A percentile compares a stretch with the other conserved stretches of the same genome.
These are phyloP conservation scores for Nemotelus pantherinus DNA, from an alignment of 2,888 invertebrate species.

Conservation along the genomic window DNA sequence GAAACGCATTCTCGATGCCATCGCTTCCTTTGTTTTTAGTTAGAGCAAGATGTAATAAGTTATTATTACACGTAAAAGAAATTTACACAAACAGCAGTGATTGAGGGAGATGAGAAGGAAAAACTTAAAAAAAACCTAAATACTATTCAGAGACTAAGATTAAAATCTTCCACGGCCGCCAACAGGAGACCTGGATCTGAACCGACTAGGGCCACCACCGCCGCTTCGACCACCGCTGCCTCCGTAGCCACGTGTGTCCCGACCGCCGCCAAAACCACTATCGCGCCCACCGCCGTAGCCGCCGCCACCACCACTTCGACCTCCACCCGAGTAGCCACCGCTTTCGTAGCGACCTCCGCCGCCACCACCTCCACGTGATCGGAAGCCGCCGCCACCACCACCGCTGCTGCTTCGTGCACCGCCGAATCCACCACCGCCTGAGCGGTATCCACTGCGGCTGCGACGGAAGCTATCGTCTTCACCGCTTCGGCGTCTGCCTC, in stretches of 20 bases:
- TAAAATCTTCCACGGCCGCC: constrained; percentile 44
- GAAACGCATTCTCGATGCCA: neutral
- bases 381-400: constrained; percentile 55
- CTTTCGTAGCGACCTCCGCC: constrained; percentile 26
- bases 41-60: constrained; percentile 11
- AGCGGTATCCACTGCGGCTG: constrained; percentile 66
- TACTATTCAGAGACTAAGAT: constrained; percentile 17
- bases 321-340: constrained; percentile 60
- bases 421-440: constrained; percentile 65
- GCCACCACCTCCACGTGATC: constrained; percentile 52
- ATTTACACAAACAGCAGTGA: constrained; percentile 4
- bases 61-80: constrained; percentile 5
- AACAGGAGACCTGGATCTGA: constrained; percentile 42
- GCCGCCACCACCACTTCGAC: constrained; percentile 54
- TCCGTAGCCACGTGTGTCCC: constrained; percentile 18
- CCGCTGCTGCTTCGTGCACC: constrained; percentile 63
- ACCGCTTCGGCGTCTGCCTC: constrained; percentile 65
- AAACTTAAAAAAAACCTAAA: constrained; percentile 18
- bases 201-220: constrained; percentile 43
- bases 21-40: neutral
- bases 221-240: constrained; percentile 43
- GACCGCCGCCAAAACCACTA: constrained; percentile 48
- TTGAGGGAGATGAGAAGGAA: neutral
- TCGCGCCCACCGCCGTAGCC: constrained; percentile 58
- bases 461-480: constrained; percentile 69